Conservation (phyloP, 2,888 invertebrate species). For the Tyria jacobaeae region DNA sequence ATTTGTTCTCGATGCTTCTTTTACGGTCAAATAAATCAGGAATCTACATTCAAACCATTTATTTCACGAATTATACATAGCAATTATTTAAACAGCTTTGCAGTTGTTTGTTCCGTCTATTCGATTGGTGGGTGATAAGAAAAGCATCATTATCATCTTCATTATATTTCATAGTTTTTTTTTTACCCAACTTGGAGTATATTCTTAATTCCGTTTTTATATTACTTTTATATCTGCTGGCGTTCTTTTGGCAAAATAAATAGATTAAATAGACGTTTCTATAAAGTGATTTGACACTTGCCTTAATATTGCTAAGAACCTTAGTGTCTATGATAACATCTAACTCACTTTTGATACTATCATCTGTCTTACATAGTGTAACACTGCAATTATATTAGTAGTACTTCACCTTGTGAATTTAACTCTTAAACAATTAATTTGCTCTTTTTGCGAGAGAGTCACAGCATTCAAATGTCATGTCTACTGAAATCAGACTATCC, state of each 20-base stretch:
- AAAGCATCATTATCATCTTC: background rate
- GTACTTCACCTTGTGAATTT: too few species aligned
- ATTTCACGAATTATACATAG: background rate
- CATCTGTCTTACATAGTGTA: too few species aligned
- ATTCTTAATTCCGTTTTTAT: too few species aligned
- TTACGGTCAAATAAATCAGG: background rate
- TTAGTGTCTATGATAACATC: too few species aligned
- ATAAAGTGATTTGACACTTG: too few species aligned
- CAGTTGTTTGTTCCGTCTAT: background rate
- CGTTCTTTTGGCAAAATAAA: too few species aligned
- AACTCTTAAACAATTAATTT: background rate
- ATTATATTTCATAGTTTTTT: background rate
- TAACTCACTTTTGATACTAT: background rate
- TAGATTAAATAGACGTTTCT: too few species aligned
- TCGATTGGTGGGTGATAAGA: background rate
- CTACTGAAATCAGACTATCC: conserved; percentile 9
- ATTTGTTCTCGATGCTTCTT: background rate
- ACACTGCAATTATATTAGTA: too few species aligned
- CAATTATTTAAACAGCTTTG: conserved; percentile 8
- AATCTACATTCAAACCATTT: background rate
- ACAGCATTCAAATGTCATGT: background rate
- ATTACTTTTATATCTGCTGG: too few species aligned
- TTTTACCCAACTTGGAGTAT: background rate
- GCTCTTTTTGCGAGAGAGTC: conserved; percentile 8
- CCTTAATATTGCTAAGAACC: too few species aligned